A percentile compares a stretch with the other conserved stretches of the same genome.
Evolutionary conservation across 2,888 invertebrate species (phyloP).

Genomic region (Oscheius myriophilus): DNA sequence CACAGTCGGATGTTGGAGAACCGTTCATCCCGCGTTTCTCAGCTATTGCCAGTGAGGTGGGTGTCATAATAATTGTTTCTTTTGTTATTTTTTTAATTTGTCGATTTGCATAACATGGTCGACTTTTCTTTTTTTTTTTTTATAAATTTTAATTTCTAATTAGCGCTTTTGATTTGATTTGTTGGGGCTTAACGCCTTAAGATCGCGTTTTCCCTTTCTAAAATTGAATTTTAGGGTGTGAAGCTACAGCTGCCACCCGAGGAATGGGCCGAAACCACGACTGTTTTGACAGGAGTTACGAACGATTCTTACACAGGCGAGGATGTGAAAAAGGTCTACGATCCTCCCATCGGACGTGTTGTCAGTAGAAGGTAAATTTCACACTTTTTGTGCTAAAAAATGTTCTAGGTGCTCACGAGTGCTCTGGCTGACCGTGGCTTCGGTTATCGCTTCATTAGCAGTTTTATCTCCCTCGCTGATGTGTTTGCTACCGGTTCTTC

Average conservation of each 20-base stretch:
- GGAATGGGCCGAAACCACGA: constrained; percentile 67
- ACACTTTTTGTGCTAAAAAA: background rate
- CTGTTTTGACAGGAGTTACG: constrained; percentile 66
- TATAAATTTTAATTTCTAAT: no score
- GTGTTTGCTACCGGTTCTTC: constrained; percentile 57
- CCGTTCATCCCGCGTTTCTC: constrained; percentile 62
- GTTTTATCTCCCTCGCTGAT: constrained; percentile 65
- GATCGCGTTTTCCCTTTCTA: no score
- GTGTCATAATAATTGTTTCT: background rate
- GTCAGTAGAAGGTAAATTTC: constrained; percentile 45
- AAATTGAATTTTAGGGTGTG: constrained; percentile 40
- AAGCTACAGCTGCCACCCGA: constrained; percentile 49
- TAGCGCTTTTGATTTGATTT: no score
- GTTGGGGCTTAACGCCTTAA: no score
- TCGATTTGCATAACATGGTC: no score
- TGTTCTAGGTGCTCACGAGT: constrained; percentile 62
- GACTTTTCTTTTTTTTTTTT: background rate
- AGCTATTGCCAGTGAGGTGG: constrained; percentile 60
- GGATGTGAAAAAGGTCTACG: constrained; percentile 48
- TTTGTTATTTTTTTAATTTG: no score
- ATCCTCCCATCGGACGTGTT: constrained; percentile 46
- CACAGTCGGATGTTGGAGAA: constrained; percentile 56
- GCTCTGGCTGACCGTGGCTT: constrained; percentile 55
- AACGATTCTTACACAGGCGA: constrained; percentile 62
- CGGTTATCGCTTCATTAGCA: constrained; percentile 54